These are phyloP conservation scores for Brachionus rotundiformis DNA, from an alignment of 1,140 invertebrate genomes.

Conservation along the genomic window DNA sequence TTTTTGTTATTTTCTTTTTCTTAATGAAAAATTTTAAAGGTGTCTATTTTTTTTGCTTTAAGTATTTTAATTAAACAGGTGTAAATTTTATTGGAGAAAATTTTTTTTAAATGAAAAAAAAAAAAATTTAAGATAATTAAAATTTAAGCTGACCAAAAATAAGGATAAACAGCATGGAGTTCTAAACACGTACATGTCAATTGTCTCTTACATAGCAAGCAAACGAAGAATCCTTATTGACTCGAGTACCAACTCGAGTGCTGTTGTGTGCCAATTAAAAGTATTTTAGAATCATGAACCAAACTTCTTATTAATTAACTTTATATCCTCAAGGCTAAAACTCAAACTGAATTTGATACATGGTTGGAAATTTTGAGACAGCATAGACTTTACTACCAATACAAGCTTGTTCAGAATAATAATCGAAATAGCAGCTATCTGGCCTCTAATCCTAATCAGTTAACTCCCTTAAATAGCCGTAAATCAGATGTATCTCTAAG, in stretches of 20 bases:
- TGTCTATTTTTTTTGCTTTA: no score
- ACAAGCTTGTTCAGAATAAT: constrained; percentile 67
- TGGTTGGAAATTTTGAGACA: constrained; percentile 77
- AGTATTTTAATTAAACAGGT: neutral
- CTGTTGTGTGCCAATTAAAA: constrained; percentile 38
- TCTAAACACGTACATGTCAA: constrained; percentile 43
- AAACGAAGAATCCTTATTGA: constrained; percentile 35
- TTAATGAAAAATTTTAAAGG: no score
- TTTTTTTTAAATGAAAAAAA: neutral
- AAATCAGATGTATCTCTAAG: neutral
- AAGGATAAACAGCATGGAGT: constrained; percentile 38
- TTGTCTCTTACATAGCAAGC: constrained; percentile 30
- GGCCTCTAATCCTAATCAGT: neutral
- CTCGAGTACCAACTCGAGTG: constrained; percentile 39
- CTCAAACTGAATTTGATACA: constrained; percentile 71
- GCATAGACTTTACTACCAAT: constrained; percentile 77
- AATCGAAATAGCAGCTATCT: constrained; percentile 10
- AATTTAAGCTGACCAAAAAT: neutral
- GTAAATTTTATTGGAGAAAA: neutral
- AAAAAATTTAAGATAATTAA: neutral
- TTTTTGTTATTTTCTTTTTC: no score
- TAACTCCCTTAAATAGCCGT: neutral
- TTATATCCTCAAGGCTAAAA: constrained; percentile 70
- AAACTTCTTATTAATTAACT: no score
- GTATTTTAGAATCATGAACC: neutral